Base-by-base conservation (phyloP, 2,888 invertebrate genomes). In the Diachrysia chrysitis region DNA sequence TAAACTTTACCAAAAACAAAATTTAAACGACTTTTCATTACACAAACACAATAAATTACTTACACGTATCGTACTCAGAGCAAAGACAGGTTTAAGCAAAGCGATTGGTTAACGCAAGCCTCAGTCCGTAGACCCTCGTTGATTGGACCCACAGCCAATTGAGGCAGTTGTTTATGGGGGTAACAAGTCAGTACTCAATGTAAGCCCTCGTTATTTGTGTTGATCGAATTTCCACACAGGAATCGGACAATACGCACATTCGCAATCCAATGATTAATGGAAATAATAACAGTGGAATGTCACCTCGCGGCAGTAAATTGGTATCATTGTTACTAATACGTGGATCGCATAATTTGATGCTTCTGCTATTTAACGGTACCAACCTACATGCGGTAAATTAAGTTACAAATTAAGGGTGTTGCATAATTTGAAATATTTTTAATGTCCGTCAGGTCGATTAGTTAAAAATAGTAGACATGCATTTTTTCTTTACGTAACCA, bases 201-300 rank as follows among this genome's bases (percentile, higher is more conserved):
- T 51, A 51, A 51, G 48, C 48, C 48, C 3, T 14, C 48, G 21
- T 51, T 19, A 21, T 21, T 51, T 21, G 48, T 51, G 48, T 51
- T 51, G 48, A 51, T 51, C 19, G 19, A 51, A 51, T 19, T 48
- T 6, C 48, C 19, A 3, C n/a, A 42, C 42, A 17, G 17, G 48
- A 48, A 17, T 4, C 48, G 48, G 19, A 19, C 48, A 51, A 51
- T 42, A n/a, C 42, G 42, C 42, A 42, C 37, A 37, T n/a, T 42
- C 42, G n/a, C 42, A 42, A 42, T 42, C 42, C 42, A 42, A 42
- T 42, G 42, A 42, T 42, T n/a, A 42, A 42, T 42, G 42, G 42
- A n/a, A 42, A 42, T 42, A 42, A n/a, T 42, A 42, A 42, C n/a
- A n/a, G 42, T 7, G 42, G 37, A n/a, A 42, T 42, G 42, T 42